Conservation (phyloP, 2,888 invertebrate species). For the Masnerella sp. region DNA sequence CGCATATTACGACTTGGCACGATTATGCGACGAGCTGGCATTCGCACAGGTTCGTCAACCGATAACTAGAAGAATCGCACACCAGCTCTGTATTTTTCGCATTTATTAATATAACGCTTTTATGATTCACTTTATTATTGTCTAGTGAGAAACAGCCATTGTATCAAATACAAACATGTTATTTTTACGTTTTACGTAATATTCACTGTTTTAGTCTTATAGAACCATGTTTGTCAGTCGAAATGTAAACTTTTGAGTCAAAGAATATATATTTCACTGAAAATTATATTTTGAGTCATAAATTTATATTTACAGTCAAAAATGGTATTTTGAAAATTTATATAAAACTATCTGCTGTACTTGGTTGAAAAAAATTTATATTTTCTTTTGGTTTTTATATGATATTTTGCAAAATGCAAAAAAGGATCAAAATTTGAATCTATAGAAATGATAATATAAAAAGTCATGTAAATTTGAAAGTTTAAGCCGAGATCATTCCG, state of each 20-base stretch:
- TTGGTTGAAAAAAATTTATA: too few relatives aligned
- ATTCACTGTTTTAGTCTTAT: neutral
- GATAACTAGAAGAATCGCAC: conserved; percentile 58
- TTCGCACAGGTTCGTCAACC: conserved; percentile 61
- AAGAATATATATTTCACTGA: neutral
- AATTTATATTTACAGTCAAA: neutral
- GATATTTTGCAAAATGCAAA: too few relatives aligned
- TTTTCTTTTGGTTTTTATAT: too few relatives aligned
- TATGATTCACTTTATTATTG: conserved; percentile 50
- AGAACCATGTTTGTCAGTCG: neutral
- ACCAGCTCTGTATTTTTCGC: conserved; percentile 44
- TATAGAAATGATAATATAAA: too few relatives aligned
- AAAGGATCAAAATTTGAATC: too few relatives aligned
- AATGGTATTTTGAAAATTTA: too few relatives aligned
- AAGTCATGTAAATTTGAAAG: too few relatives aligned
- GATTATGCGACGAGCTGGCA: conserved; percentile 59
- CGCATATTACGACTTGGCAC: conserved; percentile 60
- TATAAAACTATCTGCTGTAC: too few relatives aligned
- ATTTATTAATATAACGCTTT: conserved; percentile 53
- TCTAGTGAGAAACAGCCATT: conserved; percentile 36
- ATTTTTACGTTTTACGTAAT: conserved; percentile 41
- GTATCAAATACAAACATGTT: conserved; percentile 25
- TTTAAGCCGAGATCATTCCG: too few relatives aligned
- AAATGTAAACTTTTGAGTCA: too few relatives aligned
- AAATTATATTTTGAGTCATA: neutral